Percentiles rank a stretch among this genome's conserved stretches.
These are phyloP conservation scores for Stenoptilia bipunctidactyla DNA, from an alignment of 2,888 invertebrate genomes.

Conservation along the genomic window DNA sequence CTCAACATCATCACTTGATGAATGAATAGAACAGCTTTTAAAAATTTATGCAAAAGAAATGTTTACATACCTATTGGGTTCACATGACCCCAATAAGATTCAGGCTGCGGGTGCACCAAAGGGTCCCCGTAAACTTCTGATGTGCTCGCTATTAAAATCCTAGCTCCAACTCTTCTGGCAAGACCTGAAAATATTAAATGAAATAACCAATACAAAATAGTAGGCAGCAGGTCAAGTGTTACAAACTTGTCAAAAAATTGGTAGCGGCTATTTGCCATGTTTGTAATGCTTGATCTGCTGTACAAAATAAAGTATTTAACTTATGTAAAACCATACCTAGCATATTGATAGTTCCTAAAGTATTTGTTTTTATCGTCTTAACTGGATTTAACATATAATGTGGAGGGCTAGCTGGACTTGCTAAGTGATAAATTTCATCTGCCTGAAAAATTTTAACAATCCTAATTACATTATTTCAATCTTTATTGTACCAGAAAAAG, in stretches of 20 bases:
- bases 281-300: too few species aligned
- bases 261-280: too few species aligned
- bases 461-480: too few species aligned
- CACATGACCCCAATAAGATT: constrained; percentile 99
- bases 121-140: constrained; percentile 99
- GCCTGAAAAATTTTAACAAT: constrained; percentile 74
- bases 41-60: neutral
- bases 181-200: constrained; percentile 83
- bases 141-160: constrained; percentile 95
- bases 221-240: too few species aligned
- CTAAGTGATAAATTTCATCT: constrained; percentile 97
- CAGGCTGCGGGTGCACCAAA: constrained; percentile 96
- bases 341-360: constrained; percentile 95
- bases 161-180: constrained; percentile 92
- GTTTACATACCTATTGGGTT: constrained; percentile 89
- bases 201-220: too few species aligned
- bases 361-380: constrained; percentile 99
- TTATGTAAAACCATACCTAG: constrained; percentile 80
- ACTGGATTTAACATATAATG: constrained; percentile 99
- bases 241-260: too few species aligned
- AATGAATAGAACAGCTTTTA: too few species aligned
- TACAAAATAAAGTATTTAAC: too few species aligned
- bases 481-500: too few species aligned
- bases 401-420: constrained; percentile 98
- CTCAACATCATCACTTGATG: too few species aligned